Percentiles rank a stretch among this genome's conserved stretches.
These are phyloP conservation scores for Hydrophis major DNA, from an alignment of 2,797 vertebrate genomes.

Conservation along the genomic window DNA sequence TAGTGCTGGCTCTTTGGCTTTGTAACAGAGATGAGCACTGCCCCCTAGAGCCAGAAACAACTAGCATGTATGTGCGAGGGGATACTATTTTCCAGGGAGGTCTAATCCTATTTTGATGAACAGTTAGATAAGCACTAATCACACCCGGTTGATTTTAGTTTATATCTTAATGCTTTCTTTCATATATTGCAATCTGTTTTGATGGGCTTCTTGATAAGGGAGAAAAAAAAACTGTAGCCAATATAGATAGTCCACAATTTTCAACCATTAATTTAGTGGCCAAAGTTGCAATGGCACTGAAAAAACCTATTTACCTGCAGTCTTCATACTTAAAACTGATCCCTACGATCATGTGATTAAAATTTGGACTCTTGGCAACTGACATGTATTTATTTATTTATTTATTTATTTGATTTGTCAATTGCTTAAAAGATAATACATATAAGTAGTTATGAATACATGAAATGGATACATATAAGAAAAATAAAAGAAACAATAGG, in stretches of 20 bases:
- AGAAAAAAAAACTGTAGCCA: background rate
- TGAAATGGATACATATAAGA: too few species aligned
- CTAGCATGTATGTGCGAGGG: too few species aligned
- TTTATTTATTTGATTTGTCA: too few species aligned
- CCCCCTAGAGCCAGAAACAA: too few species aligned
- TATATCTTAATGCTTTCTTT: background rate
- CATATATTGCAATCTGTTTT: background rate
- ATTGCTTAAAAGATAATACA: too few species aligned
- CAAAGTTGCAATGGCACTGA: background rate
- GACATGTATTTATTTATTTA: background rate
- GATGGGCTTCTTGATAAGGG: background rate
- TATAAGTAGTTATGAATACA: too few species aligned
- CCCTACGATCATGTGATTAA: background rate
- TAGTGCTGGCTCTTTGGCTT: too few species aligned
- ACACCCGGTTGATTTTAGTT: background rate
- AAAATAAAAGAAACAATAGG: too few species aligned
- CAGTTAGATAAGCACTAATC: background rate
- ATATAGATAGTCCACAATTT: background rate
- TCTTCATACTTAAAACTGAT: background rate
- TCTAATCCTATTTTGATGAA: background rate
- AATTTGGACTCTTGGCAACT: background rate
- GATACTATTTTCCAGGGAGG: background rate
- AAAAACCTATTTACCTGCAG: background rate
- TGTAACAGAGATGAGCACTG: too few species aligned
- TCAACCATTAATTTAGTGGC: background rate